Base-by-base conservation (phyloP, 2,888 invertebrate genomes). In the Arge pagana region DNA sequence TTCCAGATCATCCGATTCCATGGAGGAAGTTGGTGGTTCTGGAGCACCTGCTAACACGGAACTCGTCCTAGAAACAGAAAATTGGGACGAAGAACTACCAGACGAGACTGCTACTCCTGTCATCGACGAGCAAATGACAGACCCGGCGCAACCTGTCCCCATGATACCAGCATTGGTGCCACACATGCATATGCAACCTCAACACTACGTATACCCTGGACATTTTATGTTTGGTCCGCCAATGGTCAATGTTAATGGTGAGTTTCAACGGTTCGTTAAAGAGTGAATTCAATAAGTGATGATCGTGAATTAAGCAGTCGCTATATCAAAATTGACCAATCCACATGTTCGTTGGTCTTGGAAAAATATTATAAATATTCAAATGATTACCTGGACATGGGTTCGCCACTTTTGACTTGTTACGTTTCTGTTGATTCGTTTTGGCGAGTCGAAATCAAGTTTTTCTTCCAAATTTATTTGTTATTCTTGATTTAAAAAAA, bases 141-240 rank as follows among this genome's bases (percentile, higher is more conserved):
- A 45, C 23, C 35, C 33, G 10, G 23, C 35, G 24, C 45, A 13
- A 24, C 13, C 33, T 33, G 57, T 60, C 11, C 59, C 65, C 18
- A 61, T 62, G n/a, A 74, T 72, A 35, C 70, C 71, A 35, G 53
- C 74, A 15, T 72, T 71, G 51, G 52, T 76, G 42, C 61, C 71
- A 6, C 71, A 69, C 52, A 65, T 70, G 52, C 60, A 69, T 50
- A 68, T 70, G 43, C 57, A 50, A 2, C 64, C 66, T 16, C 70
- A 69, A 50, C 67, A 70, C 21, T 79, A 79, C 66, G 65, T 80
- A 62, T 80, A 80, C 59, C 80, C 80, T n/a, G 79, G 79, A 43
- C 74, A 74, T 56, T 80, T 78, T 66, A 78, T 81, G 77, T 80
- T 80, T 60, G 80, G 79, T 4, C 77, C 80, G 26, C 77, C 80